Percentiles rank a stretch among this genome's conserved stretches.
phyloP scores from a whole-genome alignment of 1,140 invertebrate species.

The Bombus impatiens region DNA sequence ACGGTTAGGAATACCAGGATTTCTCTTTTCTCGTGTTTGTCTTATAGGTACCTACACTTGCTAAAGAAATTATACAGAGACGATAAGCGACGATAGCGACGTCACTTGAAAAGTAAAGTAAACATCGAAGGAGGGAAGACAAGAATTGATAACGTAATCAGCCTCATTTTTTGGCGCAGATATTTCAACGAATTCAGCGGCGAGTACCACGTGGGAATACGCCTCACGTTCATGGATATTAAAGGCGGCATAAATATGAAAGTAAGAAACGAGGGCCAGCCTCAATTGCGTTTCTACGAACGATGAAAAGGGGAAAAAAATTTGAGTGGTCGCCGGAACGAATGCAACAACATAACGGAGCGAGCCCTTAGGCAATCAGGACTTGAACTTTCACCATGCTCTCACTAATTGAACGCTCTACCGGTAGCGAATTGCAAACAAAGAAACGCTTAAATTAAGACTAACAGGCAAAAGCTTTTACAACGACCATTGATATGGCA shows the following conservation, averaged over 20 bases:
- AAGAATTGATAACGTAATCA: background rate
- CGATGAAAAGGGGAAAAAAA: background rate
- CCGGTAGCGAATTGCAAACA: background rate
- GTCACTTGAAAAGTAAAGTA: too few relatives aligned
- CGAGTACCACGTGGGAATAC: background rate
- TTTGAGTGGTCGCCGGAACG: background rate
- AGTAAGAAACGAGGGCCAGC: background rate
- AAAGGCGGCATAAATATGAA: slow-evolving; percentile 42
- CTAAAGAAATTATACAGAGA: background rate
- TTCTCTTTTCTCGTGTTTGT: background rate
- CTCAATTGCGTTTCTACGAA: slow-evolving; percentile 17
- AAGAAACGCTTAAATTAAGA: slow-evolving; percentile 12
- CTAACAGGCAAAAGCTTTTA: background rate
- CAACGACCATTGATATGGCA: background rate
- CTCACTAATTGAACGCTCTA: slow-evolving; percentile 6
- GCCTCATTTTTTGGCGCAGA: background rate
- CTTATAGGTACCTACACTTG: too few relatives aligned
- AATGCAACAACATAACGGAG: background rate
- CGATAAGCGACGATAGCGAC: background rate
- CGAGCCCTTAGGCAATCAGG: background rate
- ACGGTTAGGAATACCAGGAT: background rate
- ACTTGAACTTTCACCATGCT: background rate
- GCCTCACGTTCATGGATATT: slow-evolving; percentile 12
- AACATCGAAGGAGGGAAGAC: background rate
- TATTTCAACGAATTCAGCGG: background rate